Percentiles rank a stretch among this genome's conserved stretches.
These are phyloP conservation scores for Tanytarsus gracilentus DNA, from an alignment of 2,888 invertebrate genomes.

Conservation along the genomic window DNA sequence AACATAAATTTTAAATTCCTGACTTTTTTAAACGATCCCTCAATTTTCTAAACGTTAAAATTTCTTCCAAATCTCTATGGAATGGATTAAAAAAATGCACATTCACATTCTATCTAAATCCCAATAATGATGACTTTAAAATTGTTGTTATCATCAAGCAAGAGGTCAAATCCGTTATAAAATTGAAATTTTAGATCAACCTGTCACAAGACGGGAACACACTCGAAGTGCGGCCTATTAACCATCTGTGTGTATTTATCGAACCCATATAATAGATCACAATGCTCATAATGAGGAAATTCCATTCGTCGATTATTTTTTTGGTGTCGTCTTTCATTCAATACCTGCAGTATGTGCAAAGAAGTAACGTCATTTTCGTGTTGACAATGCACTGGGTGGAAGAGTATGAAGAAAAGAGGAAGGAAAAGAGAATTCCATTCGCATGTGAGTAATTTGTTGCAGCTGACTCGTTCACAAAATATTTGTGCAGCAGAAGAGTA, in stretches of 20 bases:
- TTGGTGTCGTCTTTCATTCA: neutral
- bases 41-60: too few relatives aligned
- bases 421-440: neutral
- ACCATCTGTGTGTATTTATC: neutral
- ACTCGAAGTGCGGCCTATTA: too few relatives aligned
- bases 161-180: neutral
- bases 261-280: neutral
- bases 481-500: neutral
- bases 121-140: too few relatives aligned
- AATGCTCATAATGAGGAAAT: neutral
- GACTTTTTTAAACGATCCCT: too few relatives aligned
- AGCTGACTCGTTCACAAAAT: slow-evolving; percentile 8
- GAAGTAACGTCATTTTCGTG: neutral
- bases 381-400: neutral
- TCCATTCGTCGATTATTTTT: neutral
- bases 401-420: neutral
- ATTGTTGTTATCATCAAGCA: too few relatives aligned
- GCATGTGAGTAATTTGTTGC: slow-evolving; percentile 2
- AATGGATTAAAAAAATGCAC: neutral
- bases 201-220: too few relatives aligned
- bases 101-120: neutral
- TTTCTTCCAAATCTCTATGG: too few relatives aligned
- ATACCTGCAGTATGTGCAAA: neutral
- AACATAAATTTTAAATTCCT: too few relatives aligned
- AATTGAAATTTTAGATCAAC: neutral